Evolutionary conservation across 2,888 invertebrate genomes (phyloP).

Genomic region (Theretra japonica): DNA sequence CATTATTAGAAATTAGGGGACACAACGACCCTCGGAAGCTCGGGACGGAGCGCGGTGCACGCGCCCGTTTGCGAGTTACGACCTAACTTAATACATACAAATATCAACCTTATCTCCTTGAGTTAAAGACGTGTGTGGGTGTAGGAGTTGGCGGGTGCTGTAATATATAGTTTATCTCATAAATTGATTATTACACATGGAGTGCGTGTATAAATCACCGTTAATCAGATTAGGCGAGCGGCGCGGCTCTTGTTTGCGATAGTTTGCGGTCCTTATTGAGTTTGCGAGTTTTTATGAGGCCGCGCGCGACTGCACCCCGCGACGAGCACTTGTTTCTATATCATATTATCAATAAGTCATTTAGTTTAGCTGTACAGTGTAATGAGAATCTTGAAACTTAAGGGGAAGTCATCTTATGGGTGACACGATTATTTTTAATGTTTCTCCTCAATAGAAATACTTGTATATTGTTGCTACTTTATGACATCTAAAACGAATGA

Average conservation of each 20-base stretch:
- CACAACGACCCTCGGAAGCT: constrained; percentile 31
- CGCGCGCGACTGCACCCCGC: constrained; percentile 5
- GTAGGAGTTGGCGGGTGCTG: constrained; percentile 42
- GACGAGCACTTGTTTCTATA: constrained; percentile 14
- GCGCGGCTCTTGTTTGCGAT: constrained; percentile 42
- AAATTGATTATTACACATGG: constrained; percentile 75
- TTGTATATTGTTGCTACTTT: too few relatives aligned
- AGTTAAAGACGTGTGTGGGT: constrained; percentile 34
- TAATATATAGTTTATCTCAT: constrained; percentile 80
- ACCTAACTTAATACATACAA: constrained; percentile 16
- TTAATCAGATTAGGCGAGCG: constrained; percentile 65
- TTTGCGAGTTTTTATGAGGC: constrained; percentile 48
- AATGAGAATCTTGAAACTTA: neutral
- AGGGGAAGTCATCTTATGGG: neutral
- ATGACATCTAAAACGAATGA: too few relatives aligned
- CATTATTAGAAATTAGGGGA: constrained; percentile 67
- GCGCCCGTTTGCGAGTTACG: constrained; percentile 37
- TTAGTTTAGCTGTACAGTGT: constrained; percentile 1
- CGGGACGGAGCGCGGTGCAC: constrained; percentile 37
- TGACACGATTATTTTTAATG: too few relatives aligned
- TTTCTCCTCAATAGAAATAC: too few relatives aligned
- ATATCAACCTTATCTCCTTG: constrained; percentile 31
- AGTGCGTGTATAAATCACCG: constrained; percentile 71
- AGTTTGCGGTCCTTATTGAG: constrained; percentile 48
- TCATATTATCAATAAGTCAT: constrained; percentile 24